Conservation (phyloP, 2,113 vertebrate species). For the Zapus hudsonius region DNA sequence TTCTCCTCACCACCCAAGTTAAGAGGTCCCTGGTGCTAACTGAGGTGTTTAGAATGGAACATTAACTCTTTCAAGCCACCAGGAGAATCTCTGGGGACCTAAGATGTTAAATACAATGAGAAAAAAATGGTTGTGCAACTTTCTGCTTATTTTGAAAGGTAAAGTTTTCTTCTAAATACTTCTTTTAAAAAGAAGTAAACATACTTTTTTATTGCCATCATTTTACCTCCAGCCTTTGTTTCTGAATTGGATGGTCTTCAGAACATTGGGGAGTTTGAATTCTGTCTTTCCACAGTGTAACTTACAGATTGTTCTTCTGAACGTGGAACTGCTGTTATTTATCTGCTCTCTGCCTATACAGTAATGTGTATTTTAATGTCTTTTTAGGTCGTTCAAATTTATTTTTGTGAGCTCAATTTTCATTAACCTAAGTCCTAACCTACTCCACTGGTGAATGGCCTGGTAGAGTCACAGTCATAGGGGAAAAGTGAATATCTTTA, state of each 20-base stretch:
- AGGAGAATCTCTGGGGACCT: not conserved
- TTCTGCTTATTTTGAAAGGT: constrained; percentile 21
- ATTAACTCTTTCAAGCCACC: constrained; percentile 39
- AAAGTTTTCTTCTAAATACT: constrained; percentile 32
- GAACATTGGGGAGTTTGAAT: not conserved
- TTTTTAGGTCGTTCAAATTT: not conserved
- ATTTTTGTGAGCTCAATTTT: not conserved
- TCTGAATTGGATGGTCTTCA: not conserved
- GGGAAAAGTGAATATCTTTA: not conserved
- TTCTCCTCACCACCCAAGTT: constrained; percentile 25
- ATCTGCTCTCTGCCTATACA: not conserved
- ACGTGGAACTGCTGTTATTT: not conserved
- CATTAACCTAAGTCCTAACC: not conserved
- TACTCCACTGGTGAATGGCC: not conserved
- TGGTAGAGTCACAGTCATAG: not conserved
- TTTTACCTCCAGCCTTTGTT: not conserved
- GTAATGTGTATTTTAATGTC: not conserved
- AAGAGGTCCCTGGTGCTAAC: not conserved
- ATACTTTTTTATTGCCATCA: not conserved
- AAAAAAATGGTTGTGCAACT: not conserved
- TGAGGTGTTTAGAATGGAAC: not conserved
- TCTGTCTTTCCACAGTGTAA: not conserved
- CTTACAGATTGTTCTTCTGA: not conserved
- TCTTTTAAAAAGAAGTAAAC: not conserved
- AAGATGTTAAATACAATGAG: not conserved